Evolutionary conservation across 1,140 invertebrate species (phyloP).

Genomic region (Sipha flava): DNA sequence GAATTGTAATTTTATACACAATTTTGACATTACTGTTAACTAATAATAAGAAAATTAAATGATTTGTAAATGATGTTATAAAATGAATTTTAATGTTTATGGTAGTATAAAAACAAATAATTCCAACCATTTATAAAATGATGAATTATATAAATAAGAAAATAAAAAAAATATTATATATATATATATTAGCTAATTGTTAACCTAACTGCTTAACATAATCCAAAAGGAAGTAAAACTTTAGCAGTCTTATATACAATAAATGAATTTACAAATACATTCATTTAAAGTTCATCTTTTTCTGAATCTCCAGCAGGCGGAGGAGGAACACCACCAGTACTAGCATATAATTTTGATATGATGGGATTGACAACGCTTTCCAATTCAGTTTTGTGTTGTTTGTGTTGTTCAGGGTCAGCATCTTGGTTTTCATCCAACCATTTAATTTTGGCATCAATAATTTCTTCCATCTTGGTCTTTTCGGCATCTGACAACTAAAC

Average conservation of each 20-base stretch:
- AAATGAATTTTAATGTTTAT: slow-evolving; percentile 13
- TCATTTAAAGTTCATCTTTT: slow-evolving; percentile 33
- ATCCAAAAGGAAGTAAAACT: slow-evolving; percentile 14
- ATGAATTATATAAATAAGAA: slow-evolving; percentile 15
- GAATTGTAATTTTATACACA: neutral
- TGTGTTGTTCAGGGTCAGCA: slow-evolving; percentile 86
- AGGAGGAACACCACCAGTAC: slow-evolving; percentile 64
- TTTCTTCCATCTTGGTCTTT: slow-evolving; percentile 90
- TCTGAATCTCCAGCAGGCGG: slow-evolving; percentile 49
- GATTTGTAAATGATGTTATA: neutral
- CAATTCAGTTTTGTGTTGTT: slow-evolving; percentile 94
- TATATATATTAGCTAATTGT: slow-evolving; percentile 18
- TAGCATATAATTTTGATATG: slow-evolving; percentile 93
- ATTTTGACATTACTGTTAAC: neutral
- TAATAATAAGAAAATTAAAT: neutral
- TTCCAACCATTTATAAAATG: slow-evolving; percentile 24
- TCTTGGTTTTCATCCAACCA: slow-evolving; percentile 96
- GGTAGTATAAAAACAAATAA: slow-evolving; percentile 16
- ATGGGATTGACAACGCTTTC: slow-evolving; percentile 95
- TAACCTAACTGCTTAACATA: slow-evolving; percentile 29
- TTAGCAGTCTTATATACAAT: slow-evolving; percentile 31
- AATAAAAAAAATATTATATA: slow-evolving; percentile 29
- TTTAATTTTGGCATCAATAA: slow-evolving; percentile 93
- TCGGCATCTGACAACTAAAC: slow-evolving; percentile 68
- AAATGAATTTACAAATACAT: neutral